Evolutionary conservation across 1,140 invertebrate species (phyloP).

Genomic region (Neotoxoptera formosana): DNA sequence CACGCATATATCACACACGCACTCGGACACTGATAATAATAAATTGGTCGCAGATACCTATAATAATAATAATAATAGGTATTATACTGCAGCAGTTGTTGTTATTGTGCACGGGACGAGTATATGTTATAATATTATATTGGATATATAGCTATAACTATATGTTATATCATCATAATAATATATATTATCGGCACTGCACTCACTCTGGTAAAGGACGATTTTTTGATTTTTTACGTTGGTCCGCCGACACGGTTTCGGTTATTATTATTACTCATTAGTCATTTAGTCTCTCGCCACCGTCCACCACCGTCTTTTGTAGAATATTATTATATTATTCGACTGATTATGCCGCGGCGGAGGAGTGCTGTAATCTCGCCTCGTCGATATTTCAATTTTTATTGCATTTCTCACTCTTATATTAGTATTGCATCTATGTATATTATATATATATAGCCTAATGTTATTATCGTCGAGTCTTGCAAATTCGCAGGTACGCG

Average conservation of each 20-base stretch:
- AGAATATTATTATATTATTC: not conserved
- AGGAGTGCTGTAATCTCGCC: not conserved
- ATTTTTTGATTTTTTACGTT: not conserved
- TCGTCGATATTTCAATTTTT: conserved; percentile 4
- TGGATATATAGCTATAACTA: not conserved
- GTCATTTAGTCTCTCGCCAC: no score
- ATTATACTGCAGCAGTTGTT: no score
- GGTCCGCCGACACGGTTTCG: not conserved
- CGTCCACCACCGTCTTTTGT: not conserved
- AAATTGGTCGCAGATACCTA: not conserved
- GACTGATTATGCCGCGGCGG: not conserved
- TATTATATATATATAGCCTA: not conserved
- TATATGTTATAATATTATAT: not conserved
- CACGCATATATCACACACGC: not conserved
- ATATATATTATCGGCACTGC: not conserved
- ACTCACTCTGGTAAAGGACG: not conserved
- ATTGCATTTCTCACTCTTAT: not conserved
- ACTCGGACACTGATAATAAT: not conserved
- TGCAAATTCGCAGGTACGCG: not conserved
- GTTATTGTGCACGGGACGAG: no score
- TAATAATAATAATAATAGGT: not conserved
- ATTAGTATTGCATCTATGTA: not conserved
- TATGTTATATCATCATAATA: no score
- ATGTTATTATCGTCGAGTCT: not conserved
- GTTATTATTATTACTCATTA: not conserved